phyloP scores from a whole-genome alignment of 2,888 invertebrate species.

The Arrhopalites spinosus region DNA sequence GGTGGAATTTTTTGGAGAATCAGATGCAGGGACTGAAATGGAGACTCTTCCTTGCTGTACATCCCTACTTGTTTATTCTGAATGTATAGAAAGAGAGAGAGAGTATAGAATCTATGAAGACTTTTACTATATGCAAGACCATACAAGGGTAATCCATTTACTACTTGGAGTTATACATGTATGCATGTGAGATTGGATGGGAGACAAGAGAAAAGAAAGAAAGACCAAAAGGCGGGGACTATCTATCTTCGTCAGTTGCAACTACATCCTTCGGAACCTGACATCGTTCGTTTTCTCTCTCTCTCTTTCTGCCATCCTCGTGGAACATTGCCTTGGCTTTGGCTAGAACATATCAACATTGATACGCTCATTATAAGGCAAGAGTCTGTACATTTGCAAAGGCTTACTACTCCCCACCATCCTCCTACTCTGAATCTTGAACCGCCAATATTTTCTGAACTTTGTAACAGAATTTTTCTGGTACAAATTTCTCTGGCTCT shows the following conservation, averaged over 20 bases:
- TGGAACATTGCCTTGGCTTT: too few species aligned
- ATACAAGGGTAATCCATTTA: background rate
- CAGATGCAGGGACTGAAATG: too few species aligned
- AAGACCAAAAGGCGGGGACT: constrained; percentile 56
- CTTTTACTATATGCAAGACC: background rate
- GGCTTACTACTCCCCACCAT: background rate
- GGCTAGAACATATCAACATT: too few species aligned
- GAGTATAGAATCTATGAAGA: background rate
- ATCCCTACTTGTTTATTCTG: background rate
- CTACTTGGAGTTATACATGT: background rate
- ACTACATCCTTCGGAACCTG: constrained; percentile 49
- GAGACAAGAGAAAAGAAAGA: constrained; percentile 37
- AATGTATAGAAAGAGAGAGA: background rate
- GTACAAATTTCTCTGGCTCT: too few species aligned
- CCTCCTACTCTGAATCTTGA: background rate
- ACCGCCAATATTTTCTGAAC: too few species aligned
- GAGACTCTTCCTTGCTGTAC: too few species aligned
- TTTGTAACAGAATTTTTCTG: too few species aligned
- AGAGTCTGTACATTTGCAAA: background rate
- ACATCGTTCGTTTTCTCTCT: constrained; percentile 4
- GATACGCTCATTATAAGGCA: too few species aligned
- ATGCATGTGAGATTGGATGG: constrained; percentile 26
- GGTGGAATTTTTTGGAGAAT: too few species aligned
- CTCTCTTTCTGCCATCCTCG: background rate
- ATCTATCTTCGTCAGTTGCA: constrained; percentile 56